Base-by-base conservation (phyloP, 2,113 vertebrate species). In the Puntigrus tetrazona region DNA sequence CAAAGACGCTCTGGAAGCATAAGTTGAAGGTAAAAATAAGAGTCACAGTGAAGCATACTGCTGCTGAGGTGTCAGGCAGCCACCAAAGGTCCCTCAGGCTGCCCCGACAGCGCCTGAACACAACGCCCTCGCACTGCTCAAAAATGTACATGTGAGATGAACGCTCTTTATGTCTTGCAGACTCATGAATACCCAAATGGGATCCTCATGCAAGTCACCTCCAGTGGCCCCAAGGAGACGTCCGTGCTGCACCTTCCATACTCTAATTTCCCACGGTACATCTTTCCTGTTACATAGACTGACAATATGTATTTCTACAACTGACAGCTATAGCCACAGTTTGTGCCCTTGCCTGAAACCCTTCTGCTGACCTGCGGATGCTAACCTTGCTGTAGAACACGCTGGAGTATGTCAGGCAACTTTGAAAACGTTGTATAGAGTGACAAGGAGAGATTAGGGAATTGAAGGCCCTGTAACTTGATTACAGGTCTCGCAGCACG, bases 401-500 rank as follows among this genome's bases (percentile, higher is more conserved):
- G 85, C 52, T 85, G 86, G 89, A 88, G 85, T 90, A 89, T 90
- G 91, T 89, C 88, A 90, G 86, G 87, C 67, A 90, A 89, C 88
- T 91, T 72, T 36, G 34, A 90, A 93, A 91, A 91, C 89, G 88
- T 91, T 91, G 92, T 92, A 91, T 85, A 74, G 84, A 88, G 90
- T 90, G 92, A 93, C 90, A 93, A 92, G 89, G 85, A 88, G 87
- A 88, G 91, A 93, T 94, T 92, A 90, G 88, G 88, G 87, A 93
- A 92, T 90, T 91, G 90, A 92, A 92, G 92, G 88, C 85, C 88
- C 91, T 92, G 90, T 93, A 93, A 94, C 91, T 91, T 86, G 84
- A 93, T 94, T 93, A 92, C 84, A 89, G 91, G 88, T 90, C 89
- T 87, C 87, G 90, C 88, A 89, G 91, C 88, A 83, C 85, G 50